Evolutionary conservation across 53 echinoderm and acorn worm genomes (phyloP), one percentile per base, ranked within the genome.

Genomic region (Crossaster papposus): DNA sequence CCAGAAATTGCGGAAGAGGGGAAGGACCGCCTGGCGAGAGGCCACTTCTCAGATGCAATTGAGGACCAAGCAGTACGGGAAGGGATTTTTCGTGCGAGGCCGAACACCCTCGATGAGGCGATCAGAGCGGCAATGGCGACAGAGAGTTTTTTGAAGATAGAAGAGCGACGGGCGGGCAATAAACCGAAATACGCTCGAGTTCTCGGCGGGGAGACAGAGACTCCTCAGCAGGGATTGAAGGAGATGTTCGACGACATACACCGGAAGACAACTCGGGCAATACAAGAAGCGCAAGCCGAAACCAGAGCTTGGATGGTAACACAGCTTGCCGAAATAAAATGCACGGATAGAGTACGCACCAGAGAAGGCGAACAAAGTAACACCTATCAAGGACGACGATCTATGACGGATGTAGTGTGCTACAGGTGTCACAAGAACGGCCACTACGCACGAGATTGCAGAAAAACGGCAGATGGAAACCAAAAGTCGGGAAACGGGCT

Each of bases 61-160:
- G 86, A 89, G 38, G 89, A 89, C 63, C 84, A 58, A 20, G 79
- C 78, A 0, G 79, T 90, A 0, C 24, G 89, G 12, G 80, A 83
- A 32, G 85, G 72, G 14, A 84, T 93, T 36, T 85, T 79, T 37
- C 62, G 86, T 31, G 79, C 90, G 2, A 54, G 62, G 54, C 90
- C 93, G 23, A 82, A 54, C 2, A 82, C 83, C 0, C 54, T 92
- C 11, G 89, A 81, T 72, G 84, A 89, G 68, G 89, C 89, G 1
- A 31, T 92, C 8, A 72, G 37, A 36, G 89, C 89, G 24, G 89
- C 92, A 18, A 29, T 89, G n/a, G 92, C 89, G 26, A 92, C 83
- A 34, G 92, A 83, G 78, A 87, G 80, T 23, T 85, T 74, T 20
- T 76, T 81, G 12, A 91, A 74, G 58, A 29, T 75, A 11, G 75